Evolutionary conservation across 2,888 invertebrate species (phyloP), one percentile per base, ranked within the genome.

Genomic region (Lissocephala sabroskyi): DNA sequence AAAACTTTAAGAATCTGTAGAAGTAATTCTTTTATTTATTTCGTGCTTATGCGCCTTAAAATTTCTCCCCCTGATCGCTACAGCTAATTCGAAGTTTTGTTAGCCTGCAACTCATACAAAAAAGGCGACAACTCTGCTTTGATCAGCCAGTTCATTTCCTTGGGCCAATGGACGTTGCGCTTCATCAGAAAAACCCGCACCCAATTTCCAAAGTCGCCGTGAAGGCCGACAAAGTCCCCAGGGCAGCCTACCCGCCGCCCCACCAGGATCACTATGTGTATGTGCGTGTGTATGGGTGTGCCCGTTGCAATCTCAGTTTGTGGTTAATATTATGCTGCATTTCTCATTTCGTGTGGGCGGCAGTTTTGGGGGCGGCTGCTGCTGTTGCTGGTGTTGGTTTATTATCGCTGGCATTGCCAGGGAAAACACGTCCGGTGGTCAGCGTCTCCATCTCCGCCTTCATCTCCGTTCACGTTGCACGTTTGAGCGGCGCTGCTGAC

Each of bases 271-370:
- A 7, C n/a, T 29, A 26, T 35, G 5, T 23, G 18, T 7, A 10
- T 23, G 10, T 37, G 7, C 5, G 40, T 40, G 17, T 9, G 3
- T 39, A 13, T 26, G 54, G 42, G 45, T 26, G 49, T 46, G 46
- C 32, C 37, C 41, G 36, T 61, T 65, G 64, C 64, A 79, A 78
- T 78, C 79, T 78, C 78, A 78, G 78, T 78, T 78, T 78, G 78
- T 65, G 78, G 79, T 79, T 78, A 74, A 77, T 75, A 79, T 78
- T 71, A 75, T 71, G 65, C 71, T 75, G 71, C 75, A 71, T 71
- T 75, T 71, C 71, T 71, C 71, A 71, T 71, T 71, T 71, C 71
- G 65, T 14, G 33, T 13, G 14, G 39, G 14, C 16, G 23, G 4
- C 18, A 18, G 42, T 11, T 45, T 63, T 60, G 59, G 44, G 56